Base-by-base conservation (phyloP, 2,888 invertebrate species). In the Molorchus minor region DNA sequence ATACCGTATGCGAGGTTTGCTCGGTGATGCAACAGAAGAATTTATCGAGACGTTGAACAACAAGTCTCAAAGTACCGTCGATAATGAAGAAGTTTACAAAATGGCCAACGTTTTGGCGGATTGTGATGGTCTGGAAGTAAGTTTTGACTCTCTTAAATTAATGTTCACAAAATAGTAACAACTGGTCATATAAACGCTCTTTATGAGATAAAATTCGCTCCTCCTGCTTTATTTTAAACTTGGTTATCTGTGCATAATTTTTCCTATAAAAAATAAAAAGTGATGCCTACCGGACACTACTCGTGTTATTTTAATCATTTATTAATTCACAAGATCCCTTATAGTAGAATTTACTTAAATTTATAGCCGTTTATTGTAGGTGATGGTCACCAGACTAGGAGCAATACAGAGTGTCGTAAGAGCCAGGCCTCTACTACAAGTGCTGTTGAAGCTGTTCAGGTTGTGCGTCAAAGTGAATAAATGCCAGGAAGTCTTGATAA, bases 1-100 rank as follows among this genome's bases (percentile, higher is more conserved):
- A 25, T 99, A 99, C 81, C 88, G 99, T 43, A 98, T 99, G 98
- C 86, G 98, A 57, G 98, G 98, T 0, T 82, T 99, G 55, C 86
- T 98, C 5, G 99, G 98, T 1, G 99, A 99, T 81, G 99, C 98
- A 0, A 98, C 98, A 0, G 99, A 99, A 78, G 98, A 98, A 82
- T 98, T 99, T 80, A 94, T 98, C 8, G 97, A 98, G 82, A 93
- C 94, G 0, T 84, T 98, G 29, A 93, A 91, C 65, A 89, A 90
- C 74, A 95, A 89, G 80, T 93, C 90, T 76, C 93, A 86, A 82
- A 94, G 89, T 72, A 85, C 88, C 2, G 92, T 96, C 1, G 96
- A 98, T 77, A 95, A 96, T 72, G 98, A 98, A 77, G 94, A 96
- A 76, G 90, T 96, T 0, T 98, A 94, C 79, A 88, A 90, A 75